Evolutionary conservation across 2,797 vertebrate genomes (phyloP).

Genomic region (Cuculus canorus): DNA sequence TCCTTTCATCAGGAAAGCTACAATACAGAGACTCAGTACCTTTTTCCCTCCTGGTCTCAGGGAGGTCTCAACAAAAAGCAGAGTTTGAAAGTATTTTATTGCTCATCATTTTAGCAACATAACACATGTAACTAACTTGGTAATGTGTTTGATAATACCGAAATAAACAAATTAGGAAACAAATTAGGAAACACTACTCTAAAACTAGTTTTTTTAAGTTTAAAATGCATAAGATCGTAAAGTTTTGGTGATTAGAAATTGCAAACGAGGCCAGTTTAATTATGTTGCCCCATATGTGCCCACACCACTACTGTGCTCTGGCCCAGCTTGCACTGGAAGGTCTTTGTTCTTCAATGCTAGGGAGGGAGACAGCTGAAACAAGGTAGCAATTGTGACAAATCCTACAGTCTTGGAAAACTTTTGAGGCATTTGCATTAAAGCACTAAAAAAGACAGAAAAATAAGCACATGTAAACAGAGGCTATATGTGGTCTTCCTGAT

Average conservation of each 20-base stretch:
- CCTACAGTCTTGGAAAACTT: background rate
- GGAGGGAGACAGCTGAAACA: background rate
- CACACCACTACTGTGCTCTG: background rate
- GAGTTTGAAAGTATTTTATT: background rate
- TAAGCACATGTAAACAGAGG: background rate
- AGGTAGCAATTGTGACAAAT: background rate
- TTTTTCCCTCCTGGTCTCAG: background rate
- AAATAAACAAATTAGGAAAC: background rate
- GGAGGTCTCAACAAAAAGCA: background rate
- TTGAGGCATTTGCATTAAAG: background rate
- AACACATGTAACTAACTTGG: background rate
- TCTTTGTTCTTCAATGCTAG: background rate
- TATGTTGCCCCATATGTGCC: fast-evolving
- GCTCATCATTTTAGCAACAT: background rate
- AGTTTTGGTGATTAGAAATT: background rate
- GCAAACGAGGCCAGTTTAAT: background rate
- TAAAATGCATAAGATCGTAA: background rate
- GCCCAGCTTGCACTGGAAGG: background rate
- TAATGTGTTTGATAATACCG: background rate
- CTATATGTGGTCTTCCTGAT: background rate
- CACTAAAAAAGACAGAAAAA: background rate
- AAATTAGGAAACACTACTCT: background rate
- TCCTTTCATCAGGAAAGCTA: background rate
- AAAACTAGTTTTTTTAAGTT: background rate
- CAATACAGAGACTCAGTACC: background rate